Evolutionary conservation across 2,888 invertebrate genomes (phyloP).

Genomic region (Chymomyza caudatula): DNA sequence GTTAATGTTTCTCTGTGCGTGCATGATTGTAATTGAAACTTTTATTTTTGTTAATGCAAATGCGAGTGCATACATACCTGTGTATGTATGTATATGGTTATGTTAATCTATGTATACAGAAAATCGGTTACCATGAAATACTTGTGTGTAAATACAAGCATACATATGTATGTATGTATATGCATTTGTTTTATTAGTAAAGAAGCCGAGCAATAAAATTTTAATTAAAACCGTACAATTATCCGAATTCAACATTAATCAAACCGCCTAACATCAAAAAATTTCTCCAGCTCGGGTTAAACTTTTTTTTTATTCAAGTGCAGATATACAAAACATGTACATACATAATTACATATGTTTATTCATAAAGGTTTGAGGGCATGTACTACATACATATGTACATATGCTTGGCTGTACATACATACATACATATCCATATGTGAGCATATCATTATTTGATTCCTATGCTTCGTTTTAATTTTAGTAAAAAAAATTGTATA

Average conservation of each 20-base stretch:
- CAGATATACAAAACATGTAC: too few species aligned
- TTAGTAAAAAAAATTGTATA: neutral
- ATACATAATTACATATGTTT: too few species aligned
- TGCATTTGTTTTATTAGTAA: too few species aligned
- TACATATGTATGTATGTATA: neutral
- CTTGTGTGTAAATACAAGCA: neutral
- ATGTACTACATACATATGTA: too few species aligned
- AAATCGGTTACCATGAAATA: slow-evolving; percentile 6
- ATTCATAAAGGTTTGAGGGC: too few species aligned
- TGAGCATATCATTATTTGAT: neutral
- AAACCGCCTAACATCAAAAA: too few species aligned
- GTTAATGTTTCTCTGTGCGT: slow-evolving; percentile 12
- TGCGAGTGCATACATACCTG: neutral
- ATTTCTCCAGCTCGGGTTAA: too few species aligned
- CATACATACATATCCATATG: neutral
- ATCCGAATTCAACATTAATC: too few species aligned
- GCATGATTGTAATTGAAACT: slow-evolving; percentile 4
- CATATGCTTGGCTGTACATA: too few species aligned
- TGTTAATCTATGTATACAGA: slow-evolving; percentile 15
- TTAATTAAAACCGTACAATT: too few species aligned
- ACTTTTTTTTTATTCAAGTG: too few species aligned
- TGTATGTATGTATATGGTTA: neutral
- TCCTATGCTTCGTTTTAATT: neutral
- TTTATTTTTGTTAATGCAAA: neutral
- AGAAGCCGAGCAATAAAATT: too few species aligned